Base-by-base conservation (phyloP, 2,888 invertebrate genomes). In the Unio delphinus region DNA sequence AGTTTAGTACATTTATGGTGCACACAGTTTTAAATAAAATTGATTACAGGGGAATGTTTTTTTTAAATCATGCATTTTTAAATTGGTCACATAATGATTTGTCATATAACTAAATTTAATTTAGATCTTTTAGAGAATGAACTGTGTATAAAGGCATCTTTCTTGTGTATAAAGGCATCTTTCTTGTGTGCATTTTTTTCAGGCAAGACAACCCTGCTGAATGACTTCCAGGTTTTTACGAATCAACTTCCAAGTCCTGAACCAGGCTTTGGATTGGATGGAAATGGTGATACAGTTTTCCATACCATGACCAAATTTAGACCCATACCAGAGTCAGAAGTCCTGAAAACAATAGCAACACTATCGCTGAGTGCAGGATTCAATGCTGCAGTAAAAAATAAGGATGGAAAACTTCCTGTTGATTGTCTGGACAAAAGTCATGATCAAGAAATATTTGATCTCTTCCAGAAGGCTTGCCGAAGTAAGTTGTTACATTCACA, bases 381-480 rank as follows among this genome's bases (percentile, higher is more conserved):
- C 64, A 75, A 80, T 65, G 68, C 67, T 3, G 63, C 64, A 15
- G 64, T 60, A 7, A 60, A 61, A 45, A 79, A 83, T 67, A 62
- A 55, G 7, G 57, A 63, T 34, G 69, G 72, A 4, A 70, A 72
- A 28, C 68, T 73, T 15, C 74, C 83, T 4, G 69, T 78, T 18
- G 78, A 83, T 8, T 83, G 82, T 66, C 61, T 79, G 17, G 69
- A 72, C n/a, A 65, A 23, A 6, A 45, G n/a, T 7, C 70, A 72
- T 28, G 69, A 70, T 23, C 73, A 72, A 20, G 55, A 71, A 23
- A 62, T 73, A 28, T 74, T 59, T 65, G 73, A 73, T 56, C n/a
- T 72, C n/a, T 75, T 67, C 57, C 72, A 70, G 56, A 68, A 67
- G 64, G 63, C n/a, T 34, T 65, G 20, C 45, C 64, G 58, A 64